Evolutionary conservation across 1,140 invertebrate species (phyloP), one percentile per base, ranked within the genome.

Genomic region (Amphibalanus amphitrite): DNA sequence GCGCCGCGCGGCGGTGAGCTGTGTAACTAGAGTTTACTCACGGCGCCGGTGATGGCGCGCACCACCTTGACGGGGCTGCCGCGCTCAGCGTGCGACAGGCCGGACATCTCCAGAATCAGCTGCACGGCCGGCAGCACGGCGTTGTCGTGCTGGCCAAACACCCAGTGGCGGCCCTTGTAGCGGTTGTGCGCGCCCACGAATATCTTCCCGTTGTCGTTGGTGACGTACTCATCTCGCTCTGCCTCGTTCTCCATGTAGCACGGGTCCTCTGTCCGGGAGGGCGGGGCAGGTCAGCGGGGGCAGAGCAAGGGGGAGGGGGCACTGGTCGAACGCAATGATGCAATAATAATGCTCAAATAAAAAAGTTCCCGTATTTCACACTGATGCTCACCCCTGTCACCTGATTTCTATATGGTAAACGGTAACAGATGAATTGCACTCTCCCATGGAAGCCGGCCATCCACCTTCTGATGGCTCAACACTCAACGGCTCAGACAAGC

Each of bases 191-290:
- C 85, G 1, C 89, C 89, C 74, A 85, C 85, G 86, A 88, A 91
- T 70, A 91, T 85, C 77, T 89, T 87, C n/a, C 89, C 89, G 71
- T 82, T 84, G 72, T 91, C 89, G 75, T 89, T 89, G 30, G 88
- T 77, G 3, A 91, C 83, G 78, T 89, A 90, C 78, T 91, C 89
- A 64, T 87, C 81, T 33, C 85, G 79, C 40, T 84, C 82, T 8
- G 82, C 80, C 67, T 85, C 84, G 72, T 87, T 84, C 47, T 85
- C 82, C 84, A 90, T 83, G 79, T 85, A 89, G 20, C 89, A 88
- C 6, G 80, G 74, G 77, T 89, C 87, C 71, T 85, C 86, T 77
- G 75, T n/a, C 0, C 75, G 76, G 69, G 8, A 3, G 69, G 65
- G 47, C 29, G 33, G 67, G 13, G 28, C 8, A 23, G 29, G 40